Evolutionary conservation across 2,797 vertebrate species (phyloP).

Genomic region (Enteromius thamalakanensis): DNA sequence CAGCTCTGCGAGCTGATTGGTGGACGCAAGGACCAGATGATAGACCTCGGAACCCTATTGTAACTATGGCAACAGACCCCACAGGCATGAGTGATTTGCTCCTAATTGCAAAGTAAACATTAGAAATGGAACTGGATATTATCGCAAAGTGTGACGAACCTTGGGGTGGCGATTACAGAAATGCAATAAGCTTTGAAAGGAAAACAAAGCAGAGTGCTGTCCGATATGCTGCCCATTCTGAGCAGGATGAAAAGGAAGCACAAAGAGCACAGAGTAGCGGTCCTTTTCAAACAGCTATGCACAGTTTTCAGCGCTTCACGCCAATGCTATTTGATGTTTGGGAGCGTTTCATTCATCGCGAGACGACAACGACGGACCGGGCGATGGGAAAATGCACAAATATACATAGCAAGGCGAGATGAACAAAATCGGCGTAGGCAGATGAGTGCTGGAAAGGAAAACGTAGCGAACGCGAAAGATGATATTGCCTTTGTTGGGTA

Average conservation of each 20-base stretch:
- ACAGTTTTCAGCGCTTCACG: slow-evolving; percentile 32
- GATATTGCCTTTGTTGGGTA: slow-evolving; percentile 80
- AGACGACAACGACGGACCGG: slow-evolving; percentile 56
- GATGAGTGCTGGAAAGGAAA: slow-evolving; percentile 66
- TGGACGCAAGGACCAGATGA: slow-evolving; percentile 92
- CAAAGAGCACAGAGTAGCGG: slow-evolving; percentile 47
- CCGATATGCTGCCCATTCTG: slow-evolving; percentile 52
- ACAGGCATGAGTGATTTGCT: slow-evolving; percentile 87
- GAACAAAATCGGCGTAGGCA: slow-evolving; percentile 54
- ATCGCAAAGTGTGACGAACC: slow-evolving; percentile 53
- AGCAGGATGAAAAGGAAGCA: slow-evolving; percentile 48
- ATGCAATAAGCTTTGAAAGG: slow-evolving; percentile 55
- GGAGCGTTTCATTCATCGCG: slow-evolving; percentile 49
- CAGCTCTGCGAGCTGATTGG: slow-evolving; percentile 90
- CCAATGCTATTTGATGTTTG: slow-evolving; percentile 51
- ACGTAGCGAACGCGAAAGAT: slow-evolving; percentile 67
- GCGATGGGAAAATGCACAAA: slow-evolving; percentile 55
- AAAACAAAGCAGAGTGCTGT: slow-evolving; percentile 57
- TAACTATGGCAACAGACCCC: slow-evolving; percentile 97
- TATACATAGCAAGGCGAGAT: slow-evolving; percentile 51
- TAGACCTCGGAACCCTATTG: slow-evolving; percentile 89
- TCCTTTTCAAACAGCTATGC: slow-evolving; percentile 50
- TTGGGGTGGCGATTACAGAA: slow-evolving; percentile 50
- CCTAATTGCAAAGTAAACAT: slow-evolving; percentile 83
- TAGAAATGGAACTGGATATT: slow-evolving; percentile 57